A percentile compares a stretch with the other conserved stretches of the same genome.
Evolutionary conservation across 2,113 vertebrate species (phyloP).

Genomic region (Platichthys stellatus): DNA sequence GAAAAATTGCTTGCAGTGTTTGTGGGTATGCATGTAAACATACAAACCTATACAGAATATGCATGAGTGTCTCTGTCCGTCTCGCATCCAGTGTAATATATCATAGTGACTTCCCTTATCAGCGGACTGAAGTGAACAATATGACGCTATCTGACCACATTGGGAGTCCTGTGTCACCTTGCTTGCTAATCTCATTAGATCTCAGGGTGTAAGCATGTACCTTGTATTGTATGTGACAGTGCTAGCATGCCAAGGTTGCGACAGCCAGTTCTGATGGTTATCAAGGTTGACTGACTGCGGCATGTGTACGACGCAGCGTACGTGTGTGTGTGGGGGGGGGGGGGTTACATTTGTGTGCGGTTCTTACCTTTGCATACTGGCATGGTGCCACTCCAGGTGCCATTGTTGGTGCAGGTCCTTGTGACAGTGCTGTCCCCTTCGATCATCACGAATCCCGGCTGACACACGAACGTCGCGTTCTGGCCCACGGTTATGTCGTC

Average conservation of each 20-base stretch:
- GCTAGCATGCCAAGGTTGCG: conserved; percentile 54
- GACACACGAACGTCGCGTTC: conserved; percentile 93
- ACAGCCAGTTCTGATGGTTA: conserved; percentile 51
- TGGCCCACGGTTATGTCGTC: conserved; percentile 92
- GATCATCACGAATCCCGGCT: conserved; percentile 91
- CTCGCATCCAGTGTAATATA: not conserved
- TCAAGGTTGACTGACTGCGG: conserved; percentile 55
- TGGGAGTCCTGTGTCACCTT: conserved; percentile 61
- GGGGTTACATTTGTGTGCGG: not conserved
- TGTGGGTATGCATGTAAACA: not conserved
- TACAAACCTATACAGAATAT: no score
- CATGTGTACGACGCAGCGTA: not conserved
- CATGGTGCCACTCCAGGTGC: conserved; percentile 91
- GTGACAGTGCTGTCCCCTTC: conserved; percentile 74
- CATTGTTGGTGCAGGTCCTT: conserved; percentile 92
- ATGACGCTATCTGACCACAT: conserved; percentile 41
- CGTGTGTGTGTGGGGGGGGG: not conserved
- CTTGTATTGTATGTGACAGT: conserved; percentile 51
- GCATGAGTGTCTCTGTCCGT: conserved; percentile 12
- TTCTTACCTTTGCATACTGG: conserved; percentile 83
- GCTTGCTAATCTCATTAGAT: conserved; percentile 64
- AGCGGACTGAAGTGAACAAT: conserved; percentile 31
- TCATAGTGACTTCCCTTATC: conserved; percentile 18
- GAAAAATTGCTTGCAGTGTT: not conserved
- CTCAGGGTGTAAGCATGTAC: conserved; percentile 47